phyloP scores from a whole-genome alignment of 2,797 vertebrate genomes.

The Catharus ustulatus region DNA sequence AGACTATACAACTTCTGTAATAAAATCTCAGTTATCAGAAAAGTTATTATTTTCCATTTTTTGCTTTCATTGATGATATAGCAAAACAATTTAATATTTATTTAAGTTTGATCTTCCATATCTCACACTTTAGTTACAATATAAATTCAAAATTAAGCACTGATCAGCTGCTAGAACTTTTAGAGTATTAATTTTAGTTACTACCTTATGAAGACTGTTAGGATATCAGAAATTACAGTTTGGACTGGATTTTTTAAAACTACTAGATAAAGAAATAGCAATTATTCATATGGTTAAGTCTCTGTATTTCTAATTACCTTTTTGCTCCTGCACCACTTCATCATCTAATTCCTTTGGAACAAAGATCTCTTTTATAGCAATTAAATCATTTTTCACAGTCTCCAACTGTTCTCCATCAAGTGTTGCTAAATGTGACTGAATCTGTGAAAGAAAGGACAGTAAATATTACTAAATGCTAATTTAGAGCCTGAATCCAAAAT shows the following conservation, averaged over 20 bases:
- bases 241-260: neutral
- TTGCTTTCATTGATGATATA: neutral
- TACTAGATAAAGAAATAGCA: neutral
- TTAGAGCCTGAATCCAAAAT: neutral
- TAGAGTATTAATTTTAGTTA: neutral
- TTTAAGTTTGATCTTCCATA: neutral
- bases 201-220: neutral
- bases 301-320: conserved; percentile 69
- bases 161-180: neutral
- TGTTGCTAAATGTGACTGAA: conserved; percentile 87
- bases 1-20: neutral
- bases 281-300: neutral
- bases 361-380: conserved; percentile 93
- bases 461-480: neutral
- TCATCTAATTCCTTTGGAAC: conserved; percentile 80
- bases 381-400: conserved; percentile 87
- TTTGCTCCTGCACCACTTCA: conserved; percentile 64
- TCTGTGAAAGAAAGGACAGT: conserved; percentile 76
- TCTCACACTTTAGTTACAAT: neutral
- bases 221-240: neutral
- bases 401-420: conserved; percentile 86
- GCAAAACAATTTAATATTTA: neutral
- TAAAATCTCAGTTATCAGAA: neutral
- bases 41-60: neutral
- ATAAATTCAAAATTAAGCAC: neutral